Evolutionary conservation across 2,113 vertebrate genomes (phyloP), one percentile per base, ranked within the genome.

Genomic region (Gasterosteus aculeatus): DNA sequence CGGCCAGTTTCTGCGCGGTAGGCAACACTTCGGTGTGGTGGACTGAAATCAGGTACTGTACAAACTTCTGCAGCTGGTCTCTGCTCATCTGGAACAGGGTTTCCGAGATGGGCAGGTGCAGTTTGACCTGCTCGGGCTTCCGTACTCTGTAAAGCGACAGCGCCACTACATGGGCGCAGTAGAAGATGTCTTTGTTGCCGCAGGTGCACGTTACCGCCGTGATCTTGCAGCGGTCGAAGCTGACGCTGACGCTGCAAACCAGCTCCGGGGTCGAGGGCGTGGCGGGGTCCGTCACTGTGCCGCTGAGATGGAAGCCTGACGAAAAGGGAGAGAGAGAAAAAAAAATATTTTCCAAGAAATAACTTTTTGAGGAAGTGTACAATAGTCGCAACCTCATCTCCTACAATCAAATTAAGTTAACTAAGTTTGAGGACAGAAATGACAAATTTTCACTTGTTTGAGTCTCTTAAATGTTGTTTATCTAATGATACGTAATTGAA

Each of bases 181-280:
- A 99, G 96, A 99, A 99, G 95, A 99, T 99, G 96, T 99, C 98
- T 92, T 99, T 98, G 96, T 99, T 99, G 93, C 98, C 98, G 84
- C 98, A 99, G 89, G 97, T 97, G 91, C 97, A 99, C 68, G 98
- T 99, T 88, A 99, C 98, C 58, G 98, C 97, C 75, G 98, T 99
- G 95, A 99, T 99, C 94, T 99, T 99, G 95, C 98, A 99, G 95
- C 98, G 97, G 94, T 99, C 98, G 88, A 99, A 99, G 95, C 97
- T 98, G 93, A 99, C 98, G 91, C 97, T 98, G 91, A 99, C 98
- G 83, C 95, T 99, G 95, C 97, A 99, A 82, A 98, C 93, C 63
- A 96, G 95, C 94, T 99, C 97, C 63, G 97, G 97, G 82, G 98
- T 96, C 4, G 97, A 96, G 46, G 96, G 93, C 54, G 96, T 94